These are phyloP conservation scores for Drosophila sordidapex DNA, from an alignment of 2,888 invertebrate species.

Conservation along the genomic window DNA sequence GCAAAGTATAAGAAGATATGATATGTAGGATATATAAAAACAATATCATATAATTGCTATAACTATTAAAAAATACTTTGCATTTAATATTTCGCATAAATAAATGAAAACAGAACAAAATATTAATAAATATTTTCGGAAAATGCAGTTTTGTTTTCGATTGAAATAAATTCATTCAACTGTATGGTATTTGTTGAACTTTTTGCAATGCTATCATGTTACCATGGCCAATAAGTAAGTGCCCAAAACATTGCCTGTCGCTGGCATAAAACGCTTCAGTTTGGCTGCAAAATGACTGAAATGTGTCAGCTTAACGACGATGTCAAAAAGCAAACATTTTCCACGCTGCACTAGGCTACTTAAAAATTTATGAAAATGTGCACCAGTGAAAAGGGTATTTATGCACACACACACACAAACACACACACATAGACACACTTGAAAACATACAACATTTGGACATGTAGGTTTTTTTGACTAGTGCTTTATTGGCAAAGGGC, in stretches of 20 bases:
- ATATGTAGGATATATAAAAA: not conserved
- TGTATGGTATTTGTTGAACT: not conserved
- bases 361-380: constrained; percentile 59
- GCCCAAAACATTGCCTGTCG: constrained; percentile 25
- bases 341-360: constrained; percentile 32
- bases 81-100: not conserved
- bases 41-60: not conserved
- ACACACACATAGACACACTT: not conserved
- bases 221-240: constrained; percentile 16
- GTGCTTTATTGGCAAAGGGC: constrained; percentile 39
- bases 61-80: not conserved
- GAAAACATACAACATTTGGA: not conserved
- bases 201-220: not conserved
- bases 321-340: constrained; percentile 39
- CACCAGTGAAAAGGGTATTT: constrained; percentile 33
- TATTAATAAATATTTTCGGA: not conserved
- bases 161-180: not conserved
- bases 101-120: not conserved
- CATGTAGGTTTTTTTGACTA: constrained; percentile 5
- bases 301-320: constrained; percentile 58
- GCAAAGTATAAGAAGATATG: not conserved
- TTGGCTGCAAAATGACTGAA: constrained; percentile 45
- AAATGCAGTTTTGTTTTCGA: not conserved
- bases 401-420: constrained; percentile 1
- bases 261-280: constrained; percentile 20